Percentiles rank a stretch among this genome's conserved stretches.
Evolutionary conservation across 2,113 vertebrate species (phyloP).

Genomic region (Neomonachus schauinslandi): DNA sequence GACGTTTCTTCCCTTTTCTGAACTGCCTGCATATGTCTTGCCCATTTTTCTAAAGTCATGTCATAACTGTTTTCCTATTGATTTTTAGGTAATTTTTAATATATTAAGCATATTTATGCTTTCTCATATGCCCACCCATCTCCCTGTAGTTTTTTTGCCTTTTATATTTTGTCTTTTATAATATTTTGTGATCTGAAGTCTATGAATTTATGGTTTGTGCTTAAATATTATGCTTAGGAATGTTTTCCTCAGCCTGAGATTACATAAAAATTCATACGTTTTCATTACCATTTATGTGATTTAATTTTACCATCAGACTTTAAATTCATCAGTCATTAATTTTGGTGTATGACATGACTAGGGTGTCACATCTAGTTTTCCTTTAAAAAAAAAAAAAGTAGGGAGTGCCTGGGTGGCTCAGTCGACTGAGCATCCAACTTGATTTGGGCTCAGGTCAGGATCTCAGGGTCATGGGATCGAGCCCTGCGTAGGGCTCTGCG

Average conservation of each 20-base stretch:
- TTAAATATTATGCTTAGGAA: neutral
- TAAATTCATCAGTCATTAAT: neutral
- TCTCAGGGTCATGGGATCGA: neutral
- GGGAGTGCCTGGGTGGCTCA: neutral
- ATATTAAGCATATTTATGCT: neutral
- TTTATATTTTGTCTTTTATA: neutral
- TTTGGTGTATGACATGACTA: neutral
- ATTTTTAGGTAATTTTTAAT: constrained; percentile 4
- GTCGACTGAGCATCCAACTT: neutral
- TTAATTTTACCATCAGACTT: neutral
- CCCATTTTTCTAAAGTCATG: neutral
- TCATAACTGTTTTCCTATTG: neutral
- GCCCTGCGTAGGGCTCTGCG: neutral
- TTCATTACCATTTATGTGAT: neutral
- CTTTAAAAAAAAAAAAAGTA: neutral
- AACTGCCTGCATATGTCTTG: neutral
- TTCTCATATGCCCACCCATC: neutral
- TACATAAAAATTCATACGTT: neutral
- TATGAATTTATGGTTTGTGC: constrained; percentile 19
- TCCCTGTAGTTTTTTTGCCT: neutral
- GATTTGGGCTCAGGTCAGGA: neutral
- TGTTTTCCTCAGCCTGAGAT: neutral
- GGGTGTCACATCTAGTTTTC: neutral
- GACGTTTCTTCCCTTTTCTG: constrained; percentile 1
- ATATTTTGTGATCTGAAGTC: neutral